phyloP scores from a whole-genome alignment of 2,113 vertebrate species.

The Ailuropoda melanoleuca region DNA sequence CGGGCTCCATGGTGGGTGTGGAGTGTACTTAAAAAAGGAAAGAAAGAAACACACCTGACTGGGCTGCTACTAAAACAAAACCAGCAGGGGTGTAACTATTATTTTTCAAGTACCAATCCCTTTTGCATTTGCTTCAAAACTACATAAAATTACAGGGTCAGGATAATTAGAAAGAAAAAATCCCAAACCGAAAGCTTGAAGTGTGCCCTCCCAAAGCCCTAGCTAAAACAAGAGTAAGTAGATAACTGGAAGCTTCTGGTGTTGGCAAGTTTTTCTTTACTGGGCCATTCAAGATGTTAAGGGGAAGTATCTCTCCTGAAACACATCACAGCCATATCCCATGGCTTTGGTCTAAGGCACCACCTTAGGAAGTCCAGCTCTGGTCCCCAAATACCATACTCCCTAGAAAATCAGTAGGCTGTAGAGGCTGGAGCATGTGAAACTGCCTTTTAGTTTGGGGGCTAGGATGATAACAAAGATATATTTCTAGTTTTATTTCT shows the following conservation, averaged over 20 bases:
- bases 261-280: background rate
- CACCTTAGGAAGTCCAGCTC: background rate
- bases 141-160: background rate
- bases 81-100: background rate
- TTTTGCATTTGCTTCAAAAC: slow-evolving; percentile 28
- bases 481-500: background rate
- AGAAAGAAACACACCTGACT: background rate
- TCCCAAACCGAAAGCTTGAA: background rate
- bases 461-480: background rate
- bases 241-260: background rate
- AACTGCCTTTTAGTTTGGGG: background rate
- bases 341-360: background rate
- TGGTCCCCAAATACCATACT: background rate
- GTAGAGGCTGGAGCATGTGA: background rate
- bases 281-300: background rate
- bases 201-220: background rate
- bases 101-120: background rate
- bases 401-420: background rate
- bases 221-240: background rate
- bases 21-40: background rate
- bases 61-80: background rate
- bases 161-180: slow-evolving; percentile 29
- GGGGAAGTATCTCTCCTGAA: background rate
- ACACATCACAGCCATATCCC: background rate
- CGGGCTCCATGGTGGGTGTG: background rate